A percentile compares a stretch with the other conserved stretches of the same genome.
These are phyloP conservation scores for Watsonalla cultraria DNA, from an alignment of 2,888 invertebrate species.

Conservation along the genomic window DNA sequence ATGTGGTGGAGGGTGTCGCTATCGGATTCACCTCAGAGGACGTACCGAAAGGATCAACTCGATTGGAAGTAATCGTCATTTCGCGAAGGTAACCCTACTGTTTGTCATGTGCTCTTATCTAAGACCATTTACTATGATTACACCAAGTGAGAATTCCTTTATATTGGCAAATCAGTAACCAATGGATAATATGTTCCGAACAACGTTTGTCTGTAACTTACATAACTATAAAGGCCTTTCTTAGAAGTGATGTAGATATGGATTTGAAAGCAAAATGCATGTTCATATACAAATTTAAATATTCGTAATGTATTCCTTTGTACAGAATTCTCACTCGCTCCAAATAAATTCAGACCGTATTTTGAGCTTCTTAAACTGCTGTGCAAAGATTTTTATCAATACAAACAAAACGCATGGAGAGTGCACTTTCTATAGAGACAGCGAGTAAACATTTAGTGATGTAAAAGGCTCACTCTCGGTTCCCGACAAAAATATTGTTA, in stretches of 20 bases:
- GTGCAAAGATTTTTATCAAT: constrained; percentile 35
- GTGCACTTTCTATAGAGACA: constrained; percentile 33
- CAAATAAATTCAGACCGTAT: constrained; percentile 18
- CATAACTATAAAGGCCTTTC: background rate
- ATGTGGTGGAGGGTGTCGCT: constrained; percentile 22
- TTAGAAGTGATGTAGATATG: too few species aligned
- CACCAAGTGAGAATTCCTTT: background rate
- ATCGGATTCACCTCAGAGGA: constrained; percentile 34
- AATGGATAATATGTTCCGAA: too few species aligned
- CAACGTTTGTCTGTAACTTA: too few species aligned
- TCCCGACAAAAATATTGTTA: background rate
- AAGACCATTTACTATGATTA: background rate
- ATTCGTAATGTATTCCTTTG: too few species aligned
- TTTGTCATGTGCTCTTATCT: background rate
- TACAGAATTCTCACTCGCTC: background rate
- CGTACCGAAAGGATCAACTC: constrained; percentile 36
- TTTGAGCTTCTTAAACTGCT: constrained; percentile 31
- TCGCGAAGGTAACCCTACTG: constrained; percentile 21
- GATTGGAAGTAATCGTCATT: constrained; percentile 49
- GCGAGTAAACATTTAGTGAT: constrained; percentile 25
- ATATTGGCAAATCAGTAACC: background rate
- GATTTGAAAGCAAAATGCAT: too few species aligned
- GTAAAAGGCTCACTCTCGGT: constrained; percentile 12
- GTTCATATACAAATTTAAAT: too few species aligned
- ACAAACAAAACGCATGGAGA: constrained; percentile 39